Base-by-base conservation (phyloP, 2,888 invertebrate species). In the Uropetala carovei region DNA sequence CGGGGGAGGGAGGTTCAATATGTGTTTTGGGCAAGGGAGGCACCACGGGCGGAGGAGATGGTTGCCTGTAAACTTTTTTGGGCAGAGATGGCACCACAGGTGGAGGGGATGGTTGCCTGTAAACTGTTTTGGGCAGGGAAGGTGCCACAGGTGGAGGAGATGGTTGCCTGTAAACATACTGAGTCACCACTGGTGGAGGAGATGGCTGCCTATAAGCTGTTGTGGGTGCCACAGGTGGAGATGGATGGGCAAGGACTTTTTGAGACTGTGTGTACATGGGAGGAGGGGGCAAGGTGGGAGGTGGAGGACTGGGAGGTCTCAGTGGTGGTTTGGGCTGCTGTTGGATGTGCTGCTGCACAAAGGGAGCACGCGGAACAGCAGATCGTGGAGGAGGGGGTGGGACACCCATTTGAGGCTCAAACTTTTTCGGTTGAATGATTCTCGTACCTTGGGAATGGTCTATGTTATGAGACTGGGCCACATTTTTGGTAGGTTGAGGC, bases 71-170 rank as follows among this genome's bases (percentile, higher is more conserved):
- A 56, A 86, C 27, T 43, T 43, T 58, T 91, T 27, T 43, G 9
- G 91, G 91, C 30, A 59, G 11, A 27, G 83, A 58, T 5, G 83
- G 92, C 18, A 59, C 82, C 16, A 43, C n/a, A 16, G 60, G 83
- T 7, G 92, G 83, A 30, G 81, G 81, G 56, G 81, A 56, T 56
- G 83, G 75, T 75, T 75, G 75, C 11, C 75, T 75, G 11, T 75
- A 75, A 75, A 75, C 95, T 94, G 59, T 95, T 94, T 96, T 96
- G 96, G 27, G 95, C 30, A 59, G 11, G 22, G 83, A 58, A 7
- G 83, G 92, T 18, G 30, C 82, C 16, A 43, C n/a, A 16, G 60
- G 83, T 7, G 83, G 83, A 30, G 81, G 57, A 22, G 81, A 56
- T 56, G 83, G 75, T 75, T 75, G 75, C 27, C 75, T 75, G 11